Evolutionary conservation across 2,797 vertebrate species (phyloP).

Genomic region (Triplophysa bombifrons): DNA sequence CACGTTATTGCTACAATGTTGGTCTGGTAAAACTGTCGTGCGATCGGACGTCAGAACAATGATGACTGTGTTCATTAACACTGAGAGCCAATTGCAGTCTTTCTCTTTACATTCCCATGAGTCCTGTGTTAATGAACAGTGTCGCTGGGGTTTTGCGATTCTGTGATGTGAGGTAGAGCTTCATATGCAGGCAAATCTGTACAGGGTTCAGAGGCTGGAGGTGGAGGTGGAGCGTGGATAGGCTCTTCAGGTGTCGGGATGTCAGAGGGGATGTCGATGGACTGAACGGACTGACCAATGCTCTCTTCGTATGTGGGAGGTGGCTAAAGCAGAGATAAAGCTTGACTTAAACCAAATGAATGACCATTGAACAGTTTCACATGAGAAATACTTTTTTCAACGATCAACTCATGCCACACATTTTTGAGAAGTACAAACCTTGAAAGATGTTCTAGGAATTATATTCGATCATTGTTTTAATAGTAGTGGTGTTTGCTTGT

Average conservation of each 20-base stretch:
- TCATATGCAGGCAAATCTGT: slow-evolving; percentile 55
- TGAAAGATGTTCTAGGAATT: background rate
- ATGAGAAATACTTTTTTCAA: background rate
- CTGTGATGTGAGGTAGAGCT: slow-evolving; percentile 28
- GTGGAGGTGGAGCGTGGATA: slow-evolving; percentile 51
- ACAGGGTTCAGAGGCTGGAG: slow-evolving; percentile 53
- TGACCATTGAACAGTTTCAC: background rate
- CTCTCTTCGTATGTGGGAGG: slow-evolving; percentile 86
- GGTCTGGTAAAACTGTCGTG: background rate
- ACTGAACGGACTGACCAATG: slow-evolving; percentile 77
- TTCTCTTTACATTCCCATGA: background rate
- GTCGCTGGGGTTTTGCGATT: slow-evolving; percentile 32
- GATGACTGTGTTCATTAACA: background rate
- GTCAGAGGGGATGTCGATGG: slow-evolving; percentile 68
- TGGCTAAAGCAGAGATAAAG: slow-evolving; percentile 65
- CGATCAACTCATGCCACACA: background rate
- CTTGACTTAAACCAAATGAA: background rate
- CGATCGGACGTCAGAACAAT: background rate
- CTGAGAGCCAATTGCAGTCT: background rate
- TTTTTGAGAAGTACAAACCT: background rate
- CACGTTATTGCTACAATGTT: background rate
- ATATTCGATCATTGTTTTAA: background rate
- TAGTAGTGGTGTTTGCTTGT: too few species aligned
- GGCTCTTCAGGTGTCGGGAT: slow-evolving; percentile 56
- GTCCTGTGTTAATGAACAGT: slow-evolving; percentile 10